These are phyloP conservation scores for Exaiptasia diaphana DNA, from an alignment of 64 coral and sea anemone genomes.

Conservation along the genomic window DNA sequence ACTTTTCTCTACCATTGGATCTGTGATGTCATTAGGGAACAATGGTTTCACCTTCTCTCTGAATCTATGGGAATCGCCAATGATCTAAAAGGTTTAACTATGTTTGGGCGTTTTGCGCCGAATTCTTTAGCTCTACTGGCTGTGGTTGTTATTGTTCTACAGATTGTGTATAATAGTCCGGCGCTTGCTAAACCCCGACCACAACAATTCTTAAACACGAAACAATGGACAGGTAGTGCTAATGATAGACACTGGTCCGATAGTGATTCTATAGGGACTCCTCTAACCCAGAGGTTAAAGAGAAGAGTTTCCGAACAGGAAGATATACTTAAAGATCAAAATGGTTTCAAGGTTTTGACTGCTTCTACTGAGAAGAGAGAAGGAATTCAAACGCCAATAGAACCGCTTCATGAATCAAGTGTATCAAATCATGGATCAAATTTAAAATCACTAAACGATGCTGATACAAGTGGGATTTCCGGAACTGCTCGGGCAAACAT, in stretches of 20 bases:
- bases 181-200: conserved; percentile 59
- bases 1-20: neutral
- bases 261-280: conserved; percentile 8
- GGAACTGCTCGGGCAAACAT: too few species aligned
- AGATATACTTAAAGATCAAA: conserved; percentile 21
- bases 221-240: conserved; percentile 46
- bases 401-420: neutral
- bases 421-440: neutral
- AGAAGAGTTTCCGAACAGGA: conserved; percentile 27
- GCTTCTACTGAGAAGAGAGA: conserved; percentile 17
- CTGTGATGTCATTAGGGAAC: conserved; percentile 91
- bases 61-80: conserved; percentile 51
- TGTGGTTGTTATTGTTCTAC: conserved; percentile 34
- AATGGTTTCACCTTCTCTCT: conserved; percentile 65
- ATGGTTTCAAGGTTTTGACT: conserved; percentile 2
- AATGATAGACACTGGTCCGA: conserved; percentile 51
- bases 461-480: neutral
- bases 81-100: conserved; percentile 81
- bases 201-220: conserved; percentile 48
- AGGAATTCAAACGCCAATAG: conserved; percentile 54
- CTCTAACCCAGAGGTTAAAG: neutral
- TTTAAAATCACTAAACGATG: neutral
- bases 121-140: conserved; percentile 52
- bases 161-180: conserved; percentile 1
- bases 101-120: conserved; percentile 93